phyloP scores from a whole-genome alignment of 2,113 vertebrate species.

The Emydocephalus ijimae region DNA sequence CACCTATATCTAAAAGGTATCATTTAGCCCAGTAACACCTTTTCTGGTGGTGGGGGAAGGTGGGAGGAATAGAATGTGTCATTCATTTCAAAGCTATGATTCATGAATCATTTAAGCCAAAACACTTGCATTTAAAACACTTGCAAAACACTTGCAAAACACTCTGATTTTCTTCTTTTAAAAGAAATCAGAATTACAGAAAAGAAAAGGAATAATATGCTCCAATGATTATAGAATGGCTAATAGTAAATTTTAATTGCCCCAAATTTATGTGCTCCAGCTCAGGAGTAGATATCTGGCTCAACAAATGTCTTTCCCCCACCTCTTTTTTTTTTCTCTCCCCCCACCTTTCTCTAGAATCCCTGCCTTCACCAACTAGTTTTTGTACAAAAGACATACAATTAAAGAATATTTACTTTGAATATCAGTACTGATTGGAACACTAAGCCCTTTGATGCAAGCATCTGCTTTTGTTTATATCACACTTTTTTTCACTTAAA shows the following conservation, averaged over 20 bases:
- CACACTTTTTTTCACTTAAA: neutral
- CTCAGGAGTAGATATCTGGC: neutral
- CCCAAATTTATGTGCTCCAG: neutral
- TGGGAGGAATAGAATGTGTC: neutral
- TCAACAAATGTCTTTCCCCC: neutral
- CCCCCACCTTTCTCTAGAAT: neutral
- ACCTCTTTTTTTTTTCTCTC: neutral
- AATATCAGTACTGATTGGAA: neutral
- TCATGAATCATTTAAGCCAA: neutral
- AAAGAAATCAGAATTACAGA: neutral
- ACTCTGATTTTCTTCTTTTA: neutral
- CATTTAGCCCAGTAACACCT: neutral
- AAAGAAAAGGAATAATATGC: neutral
- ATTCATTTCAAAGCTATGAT: neutral
- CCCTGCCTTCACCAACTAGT: neutral
- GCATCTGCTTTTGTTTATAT: neutral
- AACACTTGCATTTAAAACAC: neutral
- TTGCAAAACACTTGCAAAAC: no score
- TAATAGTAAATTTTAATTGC: neutral
- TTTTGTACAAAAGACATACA: neutral
- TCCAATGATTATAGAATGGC: neutral
- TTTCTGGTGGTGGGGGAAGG: neutral
- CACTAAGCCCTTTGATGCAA: neutral
- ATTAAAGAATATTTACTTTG: neutral
- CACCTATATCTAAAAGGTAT: constrained; percentile 10